Conservation (phyloP, 2,888 invertebrate genomes). For the Corythucha ciliata region DNA sequence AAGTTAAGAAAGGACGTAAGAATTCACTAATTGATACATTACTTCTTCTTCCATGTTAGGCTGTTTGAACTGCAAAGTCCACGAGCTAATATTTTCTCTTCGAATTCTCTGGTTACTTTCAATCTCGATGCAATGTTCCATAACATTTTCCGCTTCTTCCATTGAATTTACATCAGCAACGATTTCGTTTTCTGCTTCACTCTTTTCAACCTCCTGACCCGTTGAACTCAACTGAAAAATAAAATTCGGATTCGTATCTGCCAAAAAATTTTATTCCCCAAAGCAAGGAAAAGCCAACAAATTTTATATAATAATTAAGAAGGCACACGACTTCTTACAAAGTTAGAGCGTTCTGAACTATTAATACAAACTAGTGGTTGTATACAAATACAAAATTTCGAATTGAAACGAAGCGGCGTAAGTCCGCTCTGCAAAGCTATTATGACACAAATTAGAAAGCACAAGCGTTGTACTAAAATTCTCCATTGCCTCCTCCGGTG, state of each 20-base stretch:
- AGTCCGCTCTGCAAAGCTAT: too few species aligned
- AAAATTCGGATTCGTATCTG: neutral
- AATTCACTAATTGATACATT: constrained; percentile 17
- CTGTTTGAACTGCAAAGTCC: constrained; percentile 81
- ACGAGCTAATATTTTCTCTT: constrained; percentile 71
- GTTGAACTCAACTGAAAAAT: constrained; percentile 40
- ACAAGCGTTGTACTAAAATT: too few species aligned
- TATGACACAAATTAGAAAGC: too few species aligned
- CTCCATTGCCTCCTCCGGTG: too few species aligned
- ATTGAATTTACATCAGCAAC: constrained; percentile 38
- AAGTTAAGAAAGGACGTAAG: neutral
- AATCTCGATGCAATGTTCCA: constrained; percentile 78
- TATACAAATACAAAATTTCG: too few species aligned
- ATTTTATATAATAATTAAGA: too few species aligned
- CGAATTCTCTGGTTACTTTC: constrained; percentile 83
- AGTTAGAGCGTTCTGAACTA: too few species aligned
- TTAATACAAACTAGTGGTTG: too few species aligned
- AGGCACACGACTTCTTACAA: too few species aligned
- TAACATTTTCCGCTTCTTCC: constrained; percentile 61
- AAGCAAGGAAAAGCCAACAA: too few species aligned
- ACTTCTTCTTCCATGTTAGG: constrained; percentile 69
- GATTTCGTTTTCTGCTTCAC: constrained; percentile 39
- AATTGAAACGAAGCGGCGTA: too few species aligned
- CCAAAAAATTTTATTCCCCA: too few species aligned
- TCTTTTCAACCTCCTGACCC: constrained; percentile 39